Evolutionary conservation across 2,888 invertebrate species (phyloP).

Genomic region (Diogma glabrata): DNA sequence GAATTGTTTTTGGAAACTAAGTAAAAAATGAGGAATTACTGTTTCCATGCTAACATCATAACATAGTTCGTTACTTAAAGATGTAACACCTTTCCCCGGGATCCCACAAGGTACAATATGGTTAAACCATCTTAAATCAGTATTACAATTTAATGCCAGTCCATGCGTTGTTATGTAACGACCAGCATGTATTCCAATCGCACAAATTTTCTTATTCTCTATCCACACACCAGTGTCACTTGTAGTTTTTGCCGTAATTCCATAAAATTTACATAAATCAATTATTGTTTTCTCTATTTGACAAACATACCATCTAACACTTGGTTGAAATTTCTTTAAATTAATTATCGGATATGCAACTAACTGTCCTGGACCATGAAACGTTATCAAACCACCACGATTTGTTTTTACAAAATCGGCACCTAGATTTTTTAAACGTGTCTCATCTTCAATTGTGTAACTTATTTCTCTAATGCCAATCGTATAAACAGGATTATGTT

Average conservation of each 20-base stretch:
- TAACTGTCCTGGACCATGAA: constrained; percentile 96
- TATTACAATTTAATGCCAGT: constrained; percentile 84
- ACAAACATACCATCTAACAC: constrained; percentile 71
- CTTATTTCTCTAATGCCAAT: constrained; percentile 73
- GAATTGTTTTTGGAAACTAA: constrained; percentile 62
- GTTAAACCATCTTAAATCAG: constrained; percentile 84
- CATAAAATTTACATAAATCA: constrained; percentile 53
- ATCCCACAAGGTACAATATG: constrained; percentile 97
- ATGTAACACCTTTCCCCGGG: constrained; percentile 81
- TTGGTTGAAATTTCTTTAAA: constrained; percentile 64
- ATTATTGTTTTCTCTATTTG: constrained; percentile 68
- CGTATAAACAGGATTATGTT: constrained; percentile 90
- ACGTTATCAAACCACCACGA: constrained; percentile 94
- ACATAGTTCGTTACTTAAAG: constrained; percentile 61
- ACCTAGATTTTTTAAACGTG: constrained; percentile 49
- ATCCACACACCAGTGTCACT: constrained; percentile 89
- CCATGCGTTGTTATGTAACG: constrained; percentile 91
- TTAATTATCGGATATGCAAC: constrained; percentile 92
- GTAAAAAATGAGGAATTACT: constrained; percentile 53
- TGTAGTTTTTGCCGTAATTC: constrained; percentile 57
- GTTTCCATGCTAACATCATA: constrained; percentile 49
- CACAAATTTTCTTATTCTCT: constrained; percentile 75
- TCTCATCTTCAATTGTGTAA: constrained; percentile 53
- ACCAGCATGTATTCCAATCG: constrained; percentile 83
- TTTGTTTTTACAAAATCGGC: constrained; percentile 83